Evolutionary conservation across 1,140 invertebrate species (phyloP).

Genomic region (Tetragnatha versicolor): DNA sequence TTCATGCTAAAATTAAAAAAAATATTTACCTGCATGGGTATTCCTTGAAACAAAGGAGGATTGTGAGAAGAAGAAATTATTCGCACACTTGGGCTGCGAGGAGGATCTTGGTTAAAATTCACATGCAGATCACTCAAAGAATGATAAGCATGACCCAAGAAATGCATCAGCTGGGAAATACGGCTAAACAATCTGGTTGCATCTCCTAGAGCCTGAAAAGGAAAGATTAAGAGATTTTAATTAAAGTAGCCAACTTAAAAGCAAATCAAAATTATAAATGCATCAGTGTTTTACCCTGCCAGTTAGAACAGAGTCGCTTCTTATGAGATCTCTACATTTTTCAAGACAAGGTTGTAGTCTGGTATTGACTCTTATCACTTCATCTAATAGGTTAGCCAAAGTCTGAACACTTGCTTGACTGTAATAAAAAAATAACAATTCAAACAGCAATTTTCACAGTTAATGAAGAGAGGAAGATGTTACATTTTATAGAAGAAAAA

Average conservation of each 20-base stretch:
- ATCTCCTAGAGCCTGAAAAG: slow-evolving; percentile 34
- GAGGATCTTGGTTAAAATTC: slow-evolving; percentile 73
- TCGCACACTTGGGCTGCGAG: slow-evolving; percentile 74
- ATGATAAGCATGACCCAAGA: slow-evolving; percentile 85
- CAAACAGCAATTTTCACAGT: too few relatives aligned
- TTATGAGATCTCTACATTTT: slow-evolving; percentile 35
- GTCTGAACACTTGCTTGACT: slow-evolving; percentile 44
- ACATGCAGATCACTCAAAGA: slow-evolving; percentile 84
- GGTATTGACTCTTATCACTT: slow-evolving; percentile 37
- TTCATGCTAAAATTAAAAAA: neutral
- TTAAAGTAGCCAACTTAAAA: neutral
- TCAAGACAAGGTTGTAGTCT: slow-evolving; percentile 46
- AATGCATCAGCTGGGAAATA: slow-evolving; percentile 81
- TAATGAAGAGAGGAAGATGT: too few relatives aligned
- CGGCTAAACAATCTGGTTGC: slow-evolving; percentile 69
- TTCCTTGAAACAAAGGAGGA: slow-evolving; percentile 23
- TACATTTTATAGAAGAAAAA: too few relatives aligned
- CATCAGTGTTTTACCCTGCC: slow-evolving; percentile 19
- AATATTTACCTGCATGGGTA: slow-evolving; percentile 45
- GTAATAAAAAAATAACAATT: neutral
- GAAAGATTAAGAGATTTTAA: neutral
- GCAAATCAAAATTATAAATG: neutral
- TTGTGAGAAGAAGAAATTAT: slow-evolving; percentile 64
- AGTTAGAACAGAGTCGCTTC: slow-evolving; percentile 26
- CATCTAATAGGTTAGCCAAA: slow-evolving; percentile 42